A percentile compares a stretch with the other conserved stretches of the same genome.
These are phyloP conservation scores for Caranx melampygus DNA, from an alignment of 2,113 vertebrate genomes.

Conservation along the genomic window DNA sequence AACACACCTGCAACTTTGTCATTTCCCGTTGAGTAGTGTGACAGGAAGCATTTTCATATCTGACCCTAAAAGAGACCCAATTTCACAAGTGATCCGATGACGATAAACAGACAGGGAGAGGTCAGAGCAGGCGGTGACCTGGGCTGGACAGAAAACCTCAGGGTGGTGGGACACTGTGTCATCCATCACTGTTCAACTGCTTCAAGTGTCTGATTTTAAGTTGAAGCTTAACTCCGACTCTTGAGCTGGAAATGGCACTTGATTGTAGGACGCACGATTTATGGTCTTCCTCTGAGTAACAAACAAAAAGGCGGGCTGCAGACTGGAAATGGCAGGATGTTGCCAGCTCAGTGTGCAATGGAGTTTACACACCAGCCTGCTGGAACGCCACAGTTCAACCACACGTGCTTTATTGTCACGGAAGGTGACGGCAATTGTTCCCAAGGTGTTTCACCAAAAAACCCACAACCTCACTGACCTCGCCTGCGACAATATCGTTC, in stretches of 20 bases:
- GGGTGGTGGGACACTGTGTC: too few species aligned
- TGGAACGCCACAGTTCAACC: neutral
- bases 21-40: constrained; percentile 23
- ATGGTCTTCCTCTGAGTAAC: constrained; percentile 1
- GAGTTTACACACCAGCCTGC: neutral
- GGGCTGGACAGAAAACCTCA: neutral
- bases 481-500: neutral
- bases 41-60: constrained; percentile 25
- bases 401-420: neutral
- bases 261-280: neutral
- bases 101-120: neutral
- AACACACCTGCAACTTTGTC: constrained; percentile 24
- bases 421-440: neutral
- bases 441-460: neutral
- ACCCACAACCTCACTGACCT: neutral
- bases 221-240: too few species aligned
- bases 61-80: neutral
- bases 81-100: neutral
- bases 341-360: rapidly evolving
- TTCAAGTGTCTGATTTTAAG: too few species aligned
- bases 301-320: neutral
- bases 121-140: neutral
- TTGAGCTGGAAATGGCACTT: too few species aligned
- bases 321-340: constrained; percentile 4
- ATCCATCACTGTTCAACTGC: neutral